A percentile compares a stretch with the other conserved stretches of the same genome.
Conservation (phyloP, 2,797 vertebrate genomes). For the Phrynocephalus forsythii region DNA sequence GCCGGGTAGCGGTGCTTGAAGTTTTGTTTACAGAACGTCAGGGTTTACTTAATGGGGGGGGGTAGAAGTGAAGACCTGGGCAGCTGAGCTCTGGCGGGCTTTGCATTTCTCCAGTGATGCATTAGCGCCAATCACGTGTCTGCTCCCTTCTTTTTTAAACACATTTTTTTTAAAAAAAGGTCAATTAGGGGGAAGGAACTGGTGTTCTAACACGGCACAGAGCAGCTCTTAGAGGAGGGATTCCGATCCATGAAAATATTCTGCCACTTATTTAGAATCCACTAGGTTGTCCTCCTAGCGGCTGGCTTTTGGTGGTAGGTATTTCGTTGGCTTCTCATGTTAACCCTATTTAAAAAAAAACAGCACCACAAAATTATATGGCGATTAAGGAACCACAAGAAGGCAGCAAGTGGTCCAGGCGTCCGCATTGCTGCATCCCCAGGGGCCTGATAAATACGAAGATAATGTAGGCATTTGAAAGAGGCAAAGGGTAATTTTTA, state of each 20-base stretch:
- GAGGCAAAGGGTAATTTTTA: not conserved
- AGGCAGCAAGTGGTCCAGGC: not conserved
- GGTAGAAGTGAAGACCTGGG: conserved; percentile 60
- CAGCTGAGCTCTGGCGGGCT: not conserved
- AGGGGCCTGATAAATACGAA: not conserved
- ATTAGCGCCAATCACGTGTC: not conserved
- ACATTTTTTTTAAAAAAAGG: not conserved
- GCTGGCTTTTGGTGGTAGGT: not conserved
- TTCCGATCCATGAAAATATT: not conserved
- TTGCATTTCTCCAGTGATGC: too few species aligned
- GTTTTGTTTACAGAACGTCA: conserved; percentile 67
- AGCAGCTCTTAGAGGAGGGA: not conserved
- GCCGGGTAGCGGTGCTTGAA: conserved; percentile 54
- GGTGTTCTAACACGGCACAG: not conserved
- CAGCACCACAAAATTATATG: too few species aligned
- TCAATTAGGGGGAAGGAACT: not conserved
- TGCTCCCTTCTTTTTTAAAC: not conserved
- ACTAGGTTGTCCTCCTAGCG: not conserved
- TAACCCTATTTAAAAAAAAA: not conserved
- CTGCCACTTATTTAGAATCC: not conserved
- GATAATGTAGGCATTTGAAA: conserved; percentile 22
- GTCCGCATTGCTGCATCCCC: not conserved
- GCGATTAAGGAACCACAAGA: not conserved
- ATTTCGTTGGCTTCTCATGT: not conserved
- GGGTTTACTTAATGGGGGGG: conserved; percentile 65